A percentile compares a stretch with the other conserved stretches of the same genome.
Evolutionary conservation across 2,113 vertebrate genomes (phyloP).

Genomic region (Psilopsiagon aymara): DNA sequence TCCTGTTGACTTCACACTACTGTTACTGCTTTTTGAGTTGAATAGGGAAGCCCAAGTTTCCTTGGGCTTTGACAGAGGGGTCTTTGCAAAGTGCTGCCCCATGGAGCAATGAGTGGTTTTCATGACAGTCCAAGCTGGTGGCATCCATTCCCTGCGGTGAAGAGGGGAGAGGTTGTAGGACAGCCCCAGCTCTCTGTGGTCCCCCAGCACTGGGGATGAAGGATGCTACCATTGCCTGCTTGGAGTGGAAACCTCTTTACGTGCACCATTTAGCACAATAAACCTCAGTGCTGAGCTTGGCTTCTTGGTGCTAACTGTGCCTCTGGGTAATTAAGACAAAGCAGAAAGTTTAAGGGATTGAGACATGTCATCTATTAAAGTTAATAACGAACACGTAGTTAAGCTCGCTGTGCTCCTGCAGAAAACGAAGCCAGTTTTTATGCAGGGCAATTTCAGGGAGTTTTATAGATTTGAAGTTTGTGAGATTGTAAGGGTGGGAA

Average conservation of each 20-base stretch:
- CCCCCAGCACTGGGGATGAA: background rate
- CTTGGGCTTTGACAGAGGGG: accelerated
- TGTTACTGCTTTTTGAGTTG: background rate
- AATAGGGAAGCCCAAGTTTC: background rate
- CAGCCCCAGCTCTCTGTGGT: accelerated
- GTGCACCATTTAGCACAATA: background rate
- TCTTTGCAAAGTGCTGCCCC: background rate
- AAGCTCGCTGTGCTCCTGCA: background rate
- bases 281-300: background rate
- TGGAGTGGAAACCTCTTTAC: accelerated
- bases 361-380: background rate
- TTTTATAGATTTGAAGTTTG: background rate
- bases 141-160: background rate
- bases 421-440: background rate
- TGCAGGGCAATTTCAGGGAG: background rate
- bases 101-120: background rate
- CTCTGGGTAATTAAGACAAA: background rate
- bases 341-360: background rate
- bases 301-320: background rate
- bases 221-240: background rate
- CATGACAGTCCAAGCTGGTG: too few relatives aligned
- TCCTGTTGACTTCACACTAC: background rate
- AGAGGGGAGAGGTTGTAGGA: background rate
- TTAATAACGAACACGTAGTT: background rate
- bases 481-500: background rate